These are phyloP conservation scores for Brotula barbata DNA, from an alignment of 2,797 vertebrate genomes.

Conservation along the genomic window DNA sequence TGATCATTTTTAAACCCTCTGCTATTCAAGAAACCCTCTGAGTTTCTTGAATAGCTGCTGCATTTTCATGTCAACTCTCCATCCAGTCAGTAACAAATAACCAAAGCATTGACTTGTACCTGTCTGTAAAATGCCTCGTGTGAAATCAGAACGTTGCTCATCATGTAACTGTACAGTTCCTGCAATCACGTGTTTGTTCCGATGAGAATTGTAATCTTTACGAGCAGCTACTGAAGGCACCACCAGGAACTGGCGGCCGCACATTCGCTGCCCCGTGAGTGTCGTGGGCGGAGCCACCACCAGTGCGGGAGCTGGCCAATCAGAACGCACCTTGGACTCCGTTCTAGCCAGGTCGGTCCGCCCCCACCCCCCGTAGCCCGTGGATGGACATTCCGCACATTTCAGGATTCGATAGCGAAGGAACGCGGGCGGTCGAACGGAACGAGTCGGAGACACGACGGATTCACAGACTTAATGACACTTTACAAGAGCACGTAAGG, in stretches of 20 bases:
- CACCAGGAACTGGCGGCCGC: slow-evolving; percentile 47
- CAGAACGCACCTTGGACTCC: neutral
- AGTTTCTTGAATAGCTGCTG: no score
- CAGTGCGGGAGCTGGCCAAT: slow-evolving; percentile 38
- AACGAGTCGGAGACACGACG: slow-evolving; percentile 29
- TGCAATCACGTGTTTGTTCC: slow-evolving; percentile 46
- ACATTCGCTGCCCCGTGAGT: slow-evolving; percentile 78
- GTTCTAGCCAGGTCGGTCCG: neutral
- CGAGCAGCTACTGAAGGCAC: slow-evolving; percentile 39
- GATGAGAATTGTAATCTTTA: neutral
- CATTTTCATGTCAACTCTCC: no score
- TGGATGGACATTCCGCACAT: slow-evolving; percentile 36
- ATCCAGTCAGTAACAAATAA: no score
- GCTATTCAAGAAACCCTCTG: no score
- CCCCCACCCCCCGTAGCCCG: neutral
- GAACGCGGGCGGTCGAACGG: slow-evolving; percentile 21
- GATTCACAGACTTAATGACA: slow-evolving; percentile 44
- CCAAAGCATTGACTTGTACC: no score
- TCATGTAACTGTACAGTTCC: no score
- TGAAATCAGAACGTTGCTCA: no score
- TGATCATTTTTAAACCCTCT: no score
- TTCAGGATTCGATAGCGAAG: slow-evolving; percentile 26
- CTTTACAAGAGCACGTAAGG: slow-evolving; percentile 44
- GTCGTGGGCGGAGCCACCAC: slow-evolving; percentile 50
- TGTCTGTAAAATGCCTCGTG: no score